Conservation (phyloP, 2,113 vertebrate genomes). For the Dipodomys merriami region DNA sequence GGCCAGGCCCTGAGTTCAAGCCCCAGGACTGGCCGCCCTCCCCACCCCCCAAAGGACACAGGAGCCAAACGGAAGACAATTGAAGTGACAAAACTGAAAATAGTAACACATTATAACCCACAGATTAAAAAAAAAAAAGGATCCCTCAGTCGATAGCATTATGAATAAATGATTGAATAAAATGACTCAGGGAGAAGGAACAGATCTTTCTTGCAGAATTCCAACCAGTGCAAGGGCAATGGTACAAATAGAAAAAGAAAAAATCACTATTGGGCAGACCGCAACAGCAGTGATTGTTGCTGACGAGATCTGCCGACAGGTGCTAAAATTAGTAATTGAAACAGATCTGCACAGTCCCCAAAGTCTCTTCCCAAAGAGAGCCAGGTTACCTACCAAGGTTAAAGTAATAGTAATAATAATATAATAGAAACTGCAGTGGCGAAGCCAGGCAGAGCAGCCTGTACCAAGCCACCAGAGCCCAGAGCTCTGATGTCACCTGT, state of each 20-base stretch:
- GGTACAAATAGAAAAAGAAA: neutral
- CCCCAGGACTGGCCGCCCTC: no score
- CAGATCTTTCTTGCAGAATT: neutral
- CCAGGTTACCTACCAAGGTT: neutral
- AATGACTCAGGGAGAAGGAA: neutral
- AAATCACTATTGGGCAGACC: slow-evolving; percentile 19
- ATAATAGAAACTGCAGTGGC: neutral
- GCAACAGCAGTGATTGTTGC: neutral
- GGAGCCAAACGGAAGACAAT: neutral
- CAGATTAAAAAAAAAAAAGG: neutral
- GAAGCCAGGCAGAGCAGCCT: neutral
- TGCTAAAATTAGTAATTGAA: neutral
- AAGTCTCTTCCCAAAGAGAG: neutral
- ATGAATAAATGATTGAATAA: neutral
- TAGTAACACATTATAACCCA: neutral
- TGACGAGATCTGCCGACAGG: neutral
- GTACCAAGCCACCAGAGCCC: neutral
- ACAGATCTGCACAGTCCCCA: neutral
- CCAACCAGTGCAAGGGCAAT: neutral
- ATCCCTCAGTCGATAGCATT: neutral
- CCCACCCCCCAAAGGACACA: neutral
- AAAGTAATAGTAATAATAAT: neutral
- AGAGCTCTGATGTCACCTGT: neutral
- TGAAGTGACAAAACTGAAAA: neutral
- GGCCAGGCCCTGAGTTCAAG: no score